Evolutionary conservation across 1,140 invertebrate genomes (phyloP), one percentile per base, ranked within the genome.

Genomic region (Calephelis nemesis): DNA sequence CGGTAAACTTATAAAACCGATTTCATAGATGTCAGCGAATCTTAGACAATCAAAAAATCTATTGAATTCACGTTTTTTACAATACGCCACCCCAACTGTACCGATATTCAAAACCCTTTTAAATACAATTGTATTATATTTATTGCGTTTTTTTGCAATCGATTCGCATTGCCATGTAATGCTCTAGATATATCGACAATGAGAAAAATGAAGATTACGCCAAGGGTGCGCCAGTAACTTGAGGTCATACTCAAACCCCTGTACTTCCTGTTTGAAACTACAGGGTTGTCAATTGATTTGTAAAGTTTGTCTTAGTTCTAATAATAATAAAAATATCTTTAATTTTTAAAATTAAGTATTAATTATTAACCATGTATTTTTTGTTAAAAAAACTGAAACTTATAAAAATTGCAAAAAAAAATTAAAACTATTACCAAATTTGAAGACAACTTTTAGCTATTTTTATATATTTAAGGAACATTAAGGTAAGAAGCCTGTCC

Each of bases 41-140:
- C 42, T 58, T 58, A 66, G 54, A 67, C 50, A 67, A 54, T 42
- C 47, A 15, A 67, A 15, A 60, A 67, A 67, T 19, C 45, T 45
- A 67, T 58, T 67, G 40, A 60, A 66, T 54, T 45, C 65, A 45
- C 45, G 45, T 66, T 66, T 66, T 60, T 63, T 58, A 39, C 30
- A 60, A 60, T 54, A 73, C 72, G 66, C 71, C 48, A 75, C 84
- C 85, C 85, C 81, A 84, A 89, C 87, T 73, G 81, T 75, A 77
- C 79, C 77, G 76, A 88, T 86, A 88, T 89, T 86, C 76, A 88
- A 87, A 89, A 85, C 86, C 88, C 86, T 83, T 91, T 86, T 89
- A 87, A 89, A 85, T 87, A 82, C 85, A 88, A 89, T 88, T 78
- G 85, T 83, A 89, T 87, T 80, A 89, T 91, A 91, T 91, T 91